Evolutionary conservation across 2,888 invertebrate species (phyloP).

Genomic region (Lasioglossum zephyrum): DNA sequence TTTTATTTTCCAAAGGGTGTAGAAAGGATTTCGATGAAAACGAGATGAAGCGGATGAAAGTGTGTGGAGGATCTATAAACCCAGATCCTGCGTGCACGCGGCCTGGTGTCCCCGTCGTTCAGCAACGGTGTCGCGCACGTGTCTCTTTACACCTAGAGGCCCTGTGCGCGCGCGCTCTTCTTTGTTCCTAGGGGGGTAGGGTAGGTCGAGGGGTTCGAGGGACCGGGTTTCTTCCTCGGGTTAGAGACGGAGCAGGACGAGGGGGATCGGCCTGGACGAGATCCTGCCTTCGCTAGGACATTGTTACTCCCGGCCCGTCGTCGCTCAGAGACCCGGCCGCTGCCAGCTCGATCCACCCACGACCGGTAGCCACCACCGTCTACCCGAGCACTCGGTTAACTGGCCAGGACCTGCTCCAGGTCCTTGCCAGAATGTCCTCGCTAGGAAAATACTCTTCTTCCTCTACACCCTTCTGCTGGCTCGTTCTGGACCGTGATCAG

Average conservation of each 20-base stretch:
- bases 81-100: conserved; percentile 4
- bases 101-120: background rate
- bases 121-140: conserved; percentile 18
- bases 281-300: conserved; percentile 82
- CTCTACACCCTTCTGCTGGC: conserved; percentile 9
- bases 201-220: conserved; percentile 11
- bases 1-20: background rate
- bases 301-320: conserved; percentile 71
- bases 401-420: conserved; percentile 42
- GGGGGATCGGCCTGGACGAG: conserved; percentile 77
- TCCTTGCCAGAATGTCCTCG: conserved; percentile 33
- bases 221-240: conserved; percentile 64
- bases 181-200: conserved; percentile 38
- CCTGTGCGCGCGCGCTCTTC: conserved; percentile 36
- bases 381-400: conserved; percentile 57
- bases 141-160: conserved; percentile 22
- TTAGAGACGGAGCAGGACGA: conserved; percentile 73
- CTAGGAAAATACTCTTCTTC: background rate
- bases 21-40: background rate
- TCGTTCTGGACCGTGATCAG: conserved; percentile 45
- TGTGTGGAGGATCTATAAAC: background rate
- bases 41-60: background rate
- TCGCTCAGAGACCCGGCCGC: conserved; percentile 62
- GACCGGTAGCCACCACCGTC: conserved; percentile 66
- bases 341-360: conserved; percentile 63